Percentiles rank a stretch among this genome's conserved stretches.
These are phyloP conservation scores for Nesogale talazaci DNA, from an alignment of 2,113 vertebrate genomes.

Conservation along the genomic window DNA sequence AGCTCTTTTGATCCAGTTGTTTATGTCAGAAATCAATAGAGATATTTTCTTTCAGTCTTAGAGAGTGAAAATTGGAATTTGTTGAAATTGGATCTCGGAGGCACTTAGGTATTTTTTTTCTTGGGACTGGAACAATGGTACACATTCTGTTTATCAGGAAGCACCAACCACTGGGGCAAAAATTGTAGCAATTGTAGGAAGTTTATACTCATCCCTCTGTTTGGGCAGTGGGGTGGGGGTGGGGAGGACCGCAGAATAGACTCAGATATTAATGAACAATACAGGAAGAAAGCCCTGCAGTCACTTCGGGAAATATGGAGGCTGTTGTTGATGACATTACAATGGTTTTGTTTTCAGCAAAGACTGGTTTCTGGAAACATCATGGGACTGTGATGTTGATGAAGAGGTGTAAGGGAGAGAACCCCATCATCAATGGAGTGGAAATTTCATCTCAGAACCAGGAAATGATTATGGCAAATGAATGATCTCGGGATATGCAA, in stretches of 20 bases:
- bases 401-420: neutral
- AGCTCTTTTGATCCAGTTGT: conserved; percentile 65
- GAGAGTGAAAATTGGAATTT: conserved; percentile 62
- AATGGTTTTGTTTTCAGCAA: neutral
- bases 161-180: conserved; percentile 48
- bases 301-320: conserved; percentile 54
- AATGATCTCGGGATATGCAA: neutral
- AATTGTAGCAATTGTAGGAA: conserved; percentile 54
- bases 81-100: conserved; percentile 78
- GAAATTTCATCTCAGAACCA: conserved; percentile 59
- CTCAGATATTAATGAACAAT: conserved; percentile 17
- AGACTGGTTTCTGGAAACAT: conserved; percentile 44
- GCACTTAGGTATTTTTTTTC: conserved; percentile 52
- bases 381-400: neutral
- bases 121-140: conserved; percentile 61
- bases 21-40: conserved; percentile 80
- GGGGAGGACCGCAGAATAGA: conserved; percentile 21
- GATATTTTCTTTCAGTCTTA: conserved; percentile 73
- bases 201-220: conserved; percentile 35
- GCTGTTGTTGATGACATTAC: conserved; percentile 38
- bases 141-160: conserved; percentile 48
- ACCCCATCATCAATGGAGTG: neutral
- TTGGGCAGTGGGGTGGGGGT: neutral
- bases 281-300: neutral
- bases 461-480: conserved; percentile 57